These are phyloP conservation scores for Rhea americana DNA, from an alignment of 2,113 vertebrate genomes.

Conservation along the genomic window DNA sequence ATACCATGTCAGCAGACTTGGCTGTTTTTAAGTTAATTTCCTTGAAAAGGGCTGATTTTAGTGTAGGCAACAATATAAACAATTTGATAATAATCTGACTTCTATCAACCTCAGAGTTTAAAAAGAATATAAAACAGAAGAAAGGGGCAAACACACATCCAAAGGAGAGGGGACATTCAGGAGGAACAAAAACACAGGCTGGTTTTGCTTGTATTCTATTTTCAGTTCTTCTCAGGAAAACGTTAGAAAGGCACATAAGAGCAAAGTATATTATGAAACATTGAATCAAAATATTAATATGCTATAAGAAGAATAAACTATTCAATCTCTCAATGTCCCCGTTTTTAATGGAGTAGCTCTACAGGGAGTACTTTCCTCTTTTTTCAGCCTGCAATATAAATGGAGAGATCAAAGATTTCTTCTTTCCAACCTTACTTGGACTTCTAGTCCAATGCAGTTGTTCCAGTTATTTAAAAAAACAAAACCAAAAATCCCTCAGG, in stretches of 20 bases:
- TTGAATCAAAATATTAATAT: conserved; percentile 25
- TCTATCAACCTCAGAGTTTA: conserved; percentile 26
- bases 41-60: not conserved
- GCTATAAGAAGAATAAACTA: not conserved
- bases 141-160: not conserved
- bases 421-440: not conserved
- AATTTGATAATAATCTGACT: not conserved
- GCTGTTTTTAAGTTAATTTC: conserved; percentile 9
- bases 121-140: not conserved
- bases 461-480: conserved; percentile 12
- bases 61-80: not conserved
- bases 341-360: conserved; percentile 7
- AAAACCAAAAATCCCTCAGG: conserved; percentile 14
- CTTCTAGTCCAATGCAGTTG: conserved; percentile 6
- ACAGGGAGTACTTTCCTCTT: not conserved
- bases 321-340: not conserved
- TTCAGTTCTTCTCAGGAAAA: conserved; percentile 23
- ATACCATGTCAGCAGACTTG: not conserved
- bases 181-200: conserved; percentile 14
- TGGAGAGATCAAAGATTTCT: conserved; percentile 29
- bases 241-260: not conserved
- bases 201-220: conserved; percentile 18
- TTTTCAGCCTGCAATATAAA: not conserved
- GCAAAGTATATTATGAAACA: conserved; percentile 20
- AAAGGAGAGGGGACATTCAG: not conserved